Percentiles rank a stretch among this genome's conserved stretches.
Evolutionary conservation across 2,888 invertebrate species (phyloP).

Genomic region (Salticus scenicus): DNA sequence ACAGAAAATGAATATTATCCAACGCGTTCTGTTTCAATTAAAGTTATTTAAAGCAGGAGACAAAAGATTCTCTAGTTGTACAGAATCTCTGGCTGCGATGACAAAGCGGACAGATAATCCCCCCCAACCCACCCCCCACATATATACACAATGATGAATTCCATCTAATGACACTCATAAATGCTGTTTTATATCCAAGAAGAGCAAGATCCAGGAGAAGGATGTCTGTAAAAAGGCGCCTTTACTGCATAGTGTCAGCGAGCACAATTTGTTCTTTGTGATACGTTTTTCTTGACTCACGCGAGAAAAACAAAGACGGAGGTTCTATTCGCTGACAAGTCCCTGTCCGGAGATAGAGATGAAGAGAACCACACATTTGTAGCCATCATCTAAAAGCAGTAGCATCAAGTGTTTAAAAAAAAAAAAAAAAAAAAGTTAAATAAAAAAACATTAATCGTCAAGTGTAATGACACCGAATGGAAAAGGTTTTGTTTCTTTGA

Average conservation of each 20-base stretch:
- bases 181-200: neutral
- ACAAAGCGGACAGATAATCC: neutral
- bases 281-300: conserved; percentile 38
- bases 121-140: no score
- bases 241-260: conserved; percentile 31
- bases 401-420: neutral
- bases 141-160: neutral
- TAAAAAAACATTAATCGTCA: no score
- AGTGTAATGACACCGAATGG: no score
- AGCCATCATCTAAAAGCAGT: neutral
- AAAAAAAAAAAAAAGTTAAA: no score
- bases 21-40: neutral
- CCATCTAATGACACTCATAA: conserved; percentile 5
- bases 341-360: neutral
- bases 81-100: neutral
- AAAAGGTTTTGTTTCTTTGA: no score
- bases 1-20: neutral
- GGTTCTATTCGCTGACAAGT: conserved; percentile 11
- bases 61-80: neutral
- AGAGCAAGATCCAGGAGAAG: neutral
- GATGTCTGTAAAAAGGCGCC: conserved; percentile 18
- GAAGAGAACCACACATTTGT: neutral
- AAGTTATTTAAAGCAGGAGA: neutral
- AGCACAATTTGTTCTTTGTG: conserved; percentile 62
- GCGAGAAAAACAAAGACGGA: conserved; percentile 4